These are phyloP conservation scores for Malurus elegans DNA, from an alignment of 2,113 vertebrate species.

Conservation along the genomic window DNA sequence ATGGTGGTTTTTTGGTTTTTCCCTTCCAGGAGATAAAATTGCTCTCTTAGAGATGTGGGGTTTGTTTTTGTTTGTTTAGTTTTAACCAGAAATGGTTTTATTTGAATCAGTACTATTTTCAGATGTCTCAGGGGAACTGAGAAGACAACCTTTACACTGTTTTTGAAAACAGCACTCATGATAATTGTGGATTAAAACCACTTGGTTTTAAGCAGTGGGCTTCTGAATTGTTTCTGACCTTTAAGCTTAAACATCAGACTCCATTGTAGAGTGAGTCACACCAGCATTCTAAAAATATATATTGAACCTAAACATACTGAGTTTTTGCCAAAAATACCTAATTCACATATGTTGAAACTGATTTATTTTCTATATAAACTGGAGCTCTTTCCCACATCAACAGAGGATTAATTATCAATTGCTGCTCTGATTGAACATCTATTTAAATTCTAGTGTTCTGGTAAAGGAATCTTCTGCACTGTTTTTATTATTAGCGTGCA, in stretches of 20 bases:
- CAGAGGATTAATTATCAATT: neutral
- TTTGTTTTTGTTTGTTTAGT: neutral
- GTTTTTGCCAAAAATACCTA: neutral
- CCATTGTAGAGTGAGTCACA: neutral
- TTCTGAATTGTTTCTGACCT: neutral
- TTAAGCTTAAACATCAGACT: neutral
- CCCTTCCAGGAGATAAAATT: neutral
- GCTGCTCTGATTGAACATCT: neutral
- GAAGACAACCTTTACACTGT: neutral
- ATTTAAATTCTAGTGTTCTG: neutral
- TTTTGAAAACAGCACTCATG: neutral
- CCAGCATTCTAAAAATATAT: neutral
- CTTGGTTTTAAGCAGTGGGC: neutral
- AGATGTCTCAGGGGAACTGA: neutral
- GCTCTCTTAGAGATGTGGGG: neutral
- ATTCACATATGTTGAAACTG: neutral
- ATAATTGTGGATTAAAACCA: neutral
- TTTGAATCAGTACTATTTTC: neutral
- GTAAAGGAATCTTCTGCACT: neutral
- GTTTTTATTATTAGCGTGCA: neutral
- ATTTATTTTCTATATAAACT: neutral
- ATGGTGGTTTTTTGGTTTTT: neutral
- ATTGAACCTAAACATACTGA: neutral
- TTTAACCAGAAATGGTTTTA: neutral
- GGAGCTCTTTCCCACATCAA: neutral